Evolutionary conservation across 2,113 vertebrate genomes (phyloP).

Genomic region (Galemys pyrenaicus): DNA sequence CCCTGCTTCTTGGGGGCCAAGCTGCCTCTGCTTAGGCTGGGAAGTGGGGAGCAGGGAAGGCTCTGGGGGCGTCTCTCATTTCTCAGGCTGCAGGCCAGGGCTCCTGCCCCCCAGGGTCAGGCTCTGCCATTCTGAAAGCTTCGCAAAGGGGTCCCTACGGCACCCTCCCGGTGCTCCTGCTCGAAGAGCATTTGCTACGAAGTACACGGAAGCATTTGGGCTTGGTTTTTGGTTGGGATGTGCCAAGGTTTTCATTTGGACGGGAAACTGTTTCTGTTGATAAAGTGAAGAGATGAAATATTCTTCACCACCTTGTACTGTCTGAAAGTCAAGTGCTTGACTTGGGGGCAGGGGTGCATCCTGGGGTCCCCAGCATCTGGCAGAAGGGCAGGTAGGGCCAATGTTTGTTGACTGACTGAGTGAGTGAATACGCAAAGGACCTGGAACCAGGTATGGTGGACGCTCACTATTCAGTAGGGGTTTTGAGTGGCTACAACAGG

Average conservation of each 20-base stretch:
- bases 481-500: neutral
- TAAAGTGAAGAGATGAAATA: slow-evolving; percentile 63
- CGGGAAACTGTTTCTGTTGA: slow-evolving; percentile 65
- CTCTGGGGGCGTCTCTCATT: neutral
- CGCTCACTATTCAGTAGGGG: neutral
- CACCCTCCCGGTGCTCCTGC: slow-evolving; percentile 56
- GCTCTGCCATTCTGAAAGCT: slow-evolving; percentile 12
- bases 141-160: slow-evolving; percentile 30
- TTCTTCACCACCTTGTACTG: neutral
- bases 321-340: slow-evolving; percentile 48
- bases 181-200: slow-evolving; percentile 63
- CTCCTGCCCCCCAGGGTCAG: neutral
- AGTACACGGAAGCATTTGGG: slow-evolving; percentile 73
- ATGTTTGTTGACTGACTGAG: neutral
- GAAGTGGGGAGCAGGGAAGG: neutral
- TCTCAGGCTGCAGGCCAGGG: neutral
- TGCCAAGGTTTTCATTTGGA: slow-evolving; percentile 79
- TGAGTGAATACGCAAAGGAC: neutral
- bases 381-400: neutral
- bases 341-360: neutral
- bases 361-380: neutral
- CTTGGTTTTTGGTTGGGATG: slow-evolving; percentile 73
- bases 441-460: neutral
- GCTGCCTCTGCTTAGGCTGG: neutral
- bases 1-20: neutral